phyloP scores from a whole-genome alignment of 2,888 invertebrate genomes.

The Helleia helle region DNA sequence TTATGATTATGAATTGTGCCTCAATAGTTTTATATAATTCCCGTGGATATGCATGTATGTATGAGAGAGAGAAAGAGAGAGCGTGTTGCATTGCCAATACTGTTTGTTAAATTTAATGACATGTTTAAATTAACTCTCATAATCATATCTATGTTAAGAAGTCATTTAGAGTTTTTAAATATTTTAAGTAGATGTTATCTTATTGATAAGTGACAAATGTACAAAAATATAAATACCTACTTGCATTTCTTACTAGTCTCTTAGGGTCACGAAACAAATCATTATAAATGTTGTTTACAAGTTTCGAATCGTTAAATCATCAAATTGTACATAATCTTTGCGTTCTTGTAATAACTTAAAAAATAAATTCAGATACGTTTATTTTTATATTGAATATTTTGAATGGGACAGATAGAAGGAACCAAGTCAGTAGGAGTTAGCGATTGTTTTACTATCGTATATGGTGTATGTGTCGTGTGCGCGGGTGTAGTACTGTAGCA shows the following conservation, averaged over 20 bases:
- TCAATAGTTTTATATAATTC: neutral
- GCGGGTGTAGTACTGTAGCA: neutral
- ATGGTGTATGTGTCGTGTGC: slow-evolving; percentile 13
- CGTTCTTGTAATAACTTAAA: slow-evolving; percentile 30
- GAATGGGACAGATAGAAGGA: slow-evolving; percentile 43
- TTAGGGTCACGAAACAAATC: slow-evolving; percentile 58
- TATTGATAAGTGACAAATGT: slow-evolving; percentile 68
- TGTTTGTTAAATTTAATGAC: slow-evolving; percentile 10
- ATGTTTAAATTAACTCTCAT: slow-evolving; percentile 39
- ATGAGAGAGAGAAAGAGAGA: neutral
- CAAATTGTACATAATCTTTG: slow-evolving; percentile 17
- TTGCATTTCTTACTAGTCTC: slow-evolving; percentile 71
- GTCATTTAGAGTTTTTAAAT: slow-evolving; percentile 45
- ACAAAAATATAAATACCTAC: slow-evolving; percentile 63
- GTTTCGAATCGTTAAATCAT: slow-evolving; percentile 30
- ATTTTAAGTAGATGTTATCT: slow-evolving; percentile 65
- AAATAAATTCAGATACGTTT: slow-evolving; percentile 57
- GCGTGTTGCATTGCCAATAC: slow-evolving; percentile 1
- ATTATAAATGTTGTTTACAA: slow-evolving; percentile 34
- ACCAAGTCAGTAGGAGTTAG: slow-evolving; percentile 35
- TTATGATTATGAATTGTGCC: neutral
- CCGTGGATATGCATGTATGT: slow-evolving; percentile 1
- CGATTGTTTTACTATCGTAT: slow-evolving; percentile 21
- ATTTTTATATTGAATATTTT: slow-evolving; percentile 67
- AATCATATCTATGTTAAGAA: slow-evolving; percentile 65